These are phyloP conservation scores for Eucera pruinosa DNA, from an alignment of 2,888 invertebrate genomes.

Conservation along the genomic window DNA sequence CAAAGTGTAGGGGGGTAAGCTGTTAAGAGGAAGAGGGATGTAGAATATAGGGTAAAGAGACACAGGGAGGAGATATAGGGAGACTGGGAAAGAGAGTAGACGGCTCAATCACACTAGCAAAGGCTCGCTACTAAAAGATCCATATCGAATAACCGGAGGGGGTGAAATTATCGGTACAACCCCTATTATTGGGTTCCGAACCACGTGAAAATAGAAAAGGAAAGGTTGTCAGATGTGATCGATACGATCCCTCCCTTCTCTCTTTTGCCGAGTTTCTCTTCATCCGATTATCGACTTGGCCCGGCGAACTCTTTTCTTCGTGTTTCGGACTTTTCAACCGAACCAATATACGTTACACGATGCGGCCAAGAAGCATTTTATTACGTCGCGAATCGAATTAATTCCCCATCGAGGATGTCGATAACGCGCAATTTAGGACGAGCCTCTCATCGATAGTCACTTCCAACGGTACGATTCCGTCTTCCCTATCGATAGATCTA, in stretches of 20 bases:
- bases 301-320: conserved; percentile 63
- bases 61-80: conserved; percentile 17
- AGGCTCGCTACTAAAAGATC: conserved; percentile 77
- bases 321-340: conserved; percentile 59
- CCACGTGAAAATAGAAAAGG: conserved; percentile 72
- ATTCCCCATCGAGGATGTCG: conserved; percentile 46
- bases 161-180: conserved; percentile 79
- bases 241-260: conserved; percentile 55
- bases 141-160: conserved; percentile 77
- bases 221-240: conserved; percentile 68
- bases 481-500: conserved; percentile 8
- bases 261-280: conserved; percentile 62
- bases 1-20: conserved; percentile 16
- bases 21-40: conserved; percentile 9
- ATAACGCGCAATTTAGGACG: conserved; percentile 47
- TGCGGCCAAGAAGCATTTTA: conserved; percentile 55
- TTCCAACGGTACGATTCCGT: conserved; percentile 18
- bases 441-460: conserved; percentile 21
- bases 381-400: conserved; percentile 57
- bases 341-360: conserved; percentile 51
- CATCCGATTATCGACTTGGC: conserved; percentile 70
- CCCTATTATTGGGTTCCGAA: conserved; percentile 77
- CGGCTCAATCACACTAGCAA: conserved; percentile 77
- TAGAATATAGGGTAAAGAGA: conserved; percentile 10
- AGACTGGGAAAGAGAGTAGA: conserved; percentile 47